A percentile compares a stretch with the other conserved stretches of the same genome.
phyloP scores from a whole-genome alignment of 1,140 invertebrate species.

The Zophobas atratus region DNA sequence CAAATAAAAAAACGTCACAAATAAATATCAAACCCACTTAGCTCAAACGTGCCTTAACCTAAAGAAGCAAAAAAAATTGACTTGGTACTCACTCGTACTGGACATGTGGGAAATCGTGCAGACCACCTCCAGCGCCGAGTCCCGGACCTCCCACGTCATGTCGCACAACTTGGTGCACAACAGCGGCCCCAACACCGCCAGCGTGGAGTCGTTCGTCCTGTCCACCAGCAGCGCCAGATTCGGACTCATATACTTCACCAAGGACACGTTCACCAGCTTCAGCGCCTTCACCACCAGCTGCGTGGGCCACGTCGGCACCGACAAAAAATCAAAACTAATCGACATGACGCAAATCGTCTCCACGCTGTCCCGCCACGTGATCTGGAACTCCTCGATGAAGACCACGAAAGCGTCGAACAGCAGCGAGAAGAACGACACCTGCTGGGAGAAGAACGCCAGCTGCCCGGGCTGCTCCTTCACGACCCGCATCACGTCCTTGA shows the following conservation, averaged over 20 bases:
- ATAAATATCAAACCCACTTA: too few relatives aligned
- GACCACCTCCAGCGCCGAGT: constrained; percentile 80
- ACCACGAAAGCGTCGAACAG: constrained; percentile 76
- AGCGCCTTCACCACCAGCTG: constrained; percentile 78
- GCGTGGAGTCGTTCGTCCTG: constrained; percentile 73
- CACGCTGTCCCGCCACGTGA: constrained; percentile 82
- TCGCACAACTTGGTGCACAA: constrained; percentile 80
- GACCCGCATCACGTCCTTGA: constrained; percentile 72
- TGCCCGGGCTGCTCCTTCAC: constrained; percentile 53
- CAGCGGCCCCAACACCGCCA: constrained; percentile 76
- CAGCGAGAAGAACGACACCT: constrained; percentile 69
- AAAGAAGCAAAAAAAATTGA: too few relatives aligned
- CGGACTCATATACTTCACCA: constrained; percentile 81
- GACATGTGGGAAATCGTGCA: constrained; percentile 78
- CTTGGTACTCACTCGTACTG: constrained; percentile 74
- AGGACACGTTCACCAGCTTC: constrained; percentile 76
- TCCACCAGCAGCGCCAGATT: constrained; percentile 80
- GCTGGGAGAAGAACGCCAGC: constrained; percentile 44
- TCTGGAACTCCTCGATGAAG: constrained; percentile 78
- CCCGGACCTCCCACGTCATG: constrained; percentile 81
- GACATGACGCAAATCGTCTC: constrained; percentile 75
- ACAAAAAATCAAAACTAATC: constrained; percentile 66
- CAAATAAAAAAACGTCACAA: too few relatives aligned
- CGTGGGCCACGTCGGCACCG: constrained; percentile 65
- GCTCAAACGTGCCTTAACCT: too few relatives aligned